phyloP scores from a whole-genome alignment of 2,888 invertebrate species.

The Idaea dimidiata region DNA sequence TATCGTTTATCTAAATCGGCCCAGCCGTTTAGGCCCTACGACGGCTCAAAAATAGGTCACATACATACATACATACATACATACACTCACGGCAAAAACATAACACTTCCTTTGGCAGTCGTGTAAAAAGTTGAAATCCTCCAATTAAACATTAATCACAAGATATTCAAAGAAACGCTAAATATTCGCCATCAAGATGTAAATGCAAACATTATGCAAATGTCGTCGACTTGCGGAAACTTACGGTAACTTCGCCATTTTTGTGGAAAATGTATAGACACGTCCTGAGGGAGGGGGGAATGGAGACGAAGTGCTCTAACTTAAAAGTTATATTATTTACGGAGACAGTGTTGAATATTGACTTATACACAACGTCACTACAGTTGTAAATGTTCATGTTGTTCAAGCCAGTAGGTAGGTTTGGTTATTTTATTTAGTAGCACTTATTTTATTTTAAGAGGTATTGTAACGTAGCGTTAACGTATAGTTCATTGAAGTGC shows the following conservation, averaged over 20 bases:
- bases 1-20: no score
- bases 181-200: slow-evolving; percentile 27
- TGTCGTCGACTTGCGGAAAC: slow-evolving; percentile 36
- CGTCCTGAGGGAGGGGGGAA: slow-evolving; percentile 25
- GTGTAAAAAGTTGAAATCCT: background rate
- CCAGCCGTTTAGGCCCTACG: no score
- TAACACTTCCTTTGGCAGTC: no score
- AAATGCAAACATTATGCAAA: slow-evolving; percentile 63
- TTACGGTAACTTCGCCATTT: slow-evolving; percentile 25
- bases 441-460: no score
- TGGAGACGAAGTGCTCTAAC: background rate
- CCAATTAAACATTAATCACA: background rate
- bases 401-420: no score
- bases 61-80: no score
- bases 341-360: background rate
- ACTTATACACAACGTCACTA: background rate
- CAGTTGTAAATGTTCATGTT: background rate
- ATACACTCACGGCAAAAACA: no score
- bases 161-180: background rate
- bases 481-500: no score
- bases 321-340: background rate
- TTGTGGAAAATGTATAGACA: slow-evolving; percentile 37
- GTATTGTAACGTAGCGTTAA: no score
- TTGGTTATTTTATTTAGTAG: no score
- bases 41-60: no score